Evolutionary conservation across 2,113 vertebrate species (phyloP).

Genomic region (Actenoides hombroni): DNA sequence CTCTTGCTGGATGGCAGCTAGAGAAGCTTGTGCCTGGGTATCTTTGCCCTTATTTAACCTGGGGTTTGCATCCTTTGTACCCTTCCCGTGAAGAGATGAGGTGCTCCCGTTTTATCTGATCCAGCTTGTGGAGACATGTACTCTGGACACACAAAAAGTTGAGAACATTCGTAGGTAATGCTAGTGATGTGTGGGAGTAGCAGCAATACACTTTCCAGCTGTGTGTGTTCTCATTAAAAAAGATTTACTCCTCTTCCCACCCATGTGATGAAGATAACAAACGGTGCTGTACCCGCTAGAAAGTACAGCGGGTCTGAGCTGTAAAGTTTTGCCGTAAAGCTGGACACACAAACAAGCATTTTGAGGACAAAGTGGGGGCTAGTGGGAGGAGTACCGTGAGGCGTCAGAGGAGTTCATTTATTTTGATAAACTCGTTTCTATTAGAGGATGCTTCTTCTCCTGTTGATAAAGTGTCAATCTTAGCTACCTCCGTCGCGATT

Average conservation of each 20-base stretch:
- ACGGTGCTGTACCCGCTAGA: background rate
- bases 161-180: background rate
- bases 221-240: background rate
- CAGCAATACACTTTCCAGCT: background rate
- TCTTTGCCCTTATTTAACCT: background rate
- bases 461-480: background rate
- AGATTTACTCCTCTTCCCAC: background rate
- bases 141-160: background rate
- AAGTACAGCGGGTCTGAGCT: background rate
- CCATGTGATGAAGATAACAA: background rate
- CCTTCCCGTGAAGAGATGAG: background rate
- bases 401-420: background rate
- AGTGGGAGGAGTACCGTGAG: background rate
- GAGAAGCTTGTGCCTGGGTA: background rate
- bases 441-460: background rate
- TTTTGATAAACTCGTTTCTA: slow-evolving; percentile 8
- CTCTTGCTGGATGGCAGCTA: background rate
- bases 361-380: background rate
- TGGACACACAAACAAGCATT: background rate
- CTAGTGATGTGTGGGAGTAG: background rate
- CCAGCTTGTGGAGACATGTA: too few species aligned
- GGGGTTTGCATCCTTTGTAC: background rate
- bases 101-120: background rate
- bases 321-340: background rate
- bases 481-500: background rate